Evolutionary conservation across 2,888 invertebrate species (phyloP).

Genomic region (Alitta virens): DNA sequence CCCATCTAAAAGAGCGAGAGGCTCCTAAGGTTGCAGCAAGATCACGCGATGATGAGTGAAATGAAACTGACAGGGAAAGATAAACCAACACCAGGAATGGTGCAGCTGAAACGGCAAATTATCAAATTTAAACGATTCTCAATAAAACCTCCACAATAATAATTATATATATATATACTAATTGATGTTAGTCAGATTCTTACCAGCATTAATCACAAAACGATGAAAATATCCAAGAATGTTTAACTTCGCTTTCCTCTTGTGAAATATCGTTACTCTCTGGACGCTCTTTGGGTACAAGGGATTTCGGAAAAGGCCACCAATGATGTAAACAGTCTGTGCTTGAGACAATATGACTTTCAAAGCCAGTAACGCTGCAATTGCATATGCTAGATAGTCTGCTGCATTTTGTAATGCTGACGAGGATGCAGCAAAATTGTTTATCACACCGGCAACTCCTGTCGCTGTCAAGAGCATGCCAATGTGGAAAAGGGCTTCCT

Average conservation of each 20-base stretch:
- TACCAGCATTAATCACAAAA: conserved; percentile 43
- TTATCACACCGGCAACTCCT: conserved; percentile 37
- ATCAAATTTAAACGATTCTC: too few species aligned
- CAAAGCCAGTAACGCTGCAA: conserved; percentile 42
- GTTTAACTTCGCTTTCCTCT: conserved; percentile 34
- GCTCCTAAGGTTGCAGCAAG: conserved; percentile 43
- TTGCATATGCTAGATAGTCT: conserved; percentile 39
- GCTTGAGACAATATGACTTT: conserved; percentile 43
- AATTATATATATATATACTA: neutral
- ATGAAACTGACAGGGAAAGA: conserved; percentile 34
- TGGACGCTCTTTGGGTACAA: conserved; percentile 39
- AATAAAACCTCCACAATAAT: too few species aligned
- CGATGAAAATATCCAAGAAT: conserved; percentile 39
- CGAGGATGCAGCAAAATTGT: conserved; percentile 29
- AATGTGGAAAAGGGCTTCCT: conserved; percentile 43
- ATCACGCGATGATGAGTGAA: conserved; percentile 23
- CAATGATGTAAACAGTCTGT: conserved; percentile 44
- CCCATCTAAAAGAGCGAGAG: conserved; percentile 44
- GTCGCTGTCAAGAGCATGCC: conserved; percentile 36
- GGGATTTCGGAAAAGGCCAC: conserved; percentile 43
- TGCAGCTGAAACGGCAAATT: conserved; percentile 6
- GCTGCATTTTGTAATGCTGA: conserved; percentile 28
- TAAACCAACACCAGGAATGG: conserved; percentile 44
- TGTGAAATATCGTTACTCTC: conserved; percentile 27
- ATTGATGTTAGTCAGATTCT: conserved; percentile 11